Base-by-base conservation (phyloP, 2,888 invertebrate genomes). In the Dione vanillae region DNA sequence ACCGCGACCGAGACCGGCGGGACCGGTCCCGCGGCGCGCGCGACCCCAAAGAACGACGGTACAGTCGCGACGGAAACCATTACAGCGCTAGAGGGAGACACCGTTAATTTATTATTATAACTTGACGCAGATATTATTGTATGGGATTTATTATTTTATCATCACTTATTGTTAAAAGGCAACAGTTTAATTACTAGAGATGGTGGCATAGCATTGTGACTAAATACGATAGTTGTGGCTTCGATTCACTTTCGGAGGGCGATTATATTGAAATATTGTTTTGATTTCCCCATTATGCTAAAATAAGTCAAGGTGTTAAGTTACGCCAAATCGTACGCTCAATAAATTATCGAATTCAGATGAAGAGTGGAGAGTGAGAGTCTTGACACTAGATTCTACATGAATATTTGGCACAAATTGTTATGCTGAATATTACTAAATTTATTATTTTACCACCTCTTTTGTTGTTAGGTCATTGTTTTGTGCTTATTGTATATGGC, bases 11-110 rank as follows among this genome's bases (percentile, higher is more conserved):
- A 11, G 91, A 90, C 35, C 81, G 91, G 0, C 86, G 90, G 65
- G 90, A 90, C 61, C 74, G 85, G 49, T 82, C 89, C 19, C 88
- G 91, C 67, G 87, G 87, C 65, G 78, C 72, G 41, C 87, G 87
- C 40, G 89, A 87, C 14, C 84, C 87, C 70, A 89, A 89, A 76
- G 89, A 91, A 77, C 87, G 92, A 6, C 88, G 92, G 47, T 91
- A 91, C 87, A 91, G 91, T 65, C 90, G 91, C 76, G 92, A 92
- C 41, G 81, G 82, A 7, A 85, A 82, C 78, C 86, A 88, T 75
- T 88, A 88, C 85, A 79, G 85, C 78, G 79, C 80, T 59, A 81
- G 93, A 79, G 84, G 89, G 62, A 77, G 94, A 52, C 86, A 93
- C 73, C 88, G 94, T 82, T 87, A 91, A 74, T 37, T 27, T 3